phyloP scores from a whole-genome alignment of 2,797 vertebrate species.

The Echeneis naucrates region DNA sequence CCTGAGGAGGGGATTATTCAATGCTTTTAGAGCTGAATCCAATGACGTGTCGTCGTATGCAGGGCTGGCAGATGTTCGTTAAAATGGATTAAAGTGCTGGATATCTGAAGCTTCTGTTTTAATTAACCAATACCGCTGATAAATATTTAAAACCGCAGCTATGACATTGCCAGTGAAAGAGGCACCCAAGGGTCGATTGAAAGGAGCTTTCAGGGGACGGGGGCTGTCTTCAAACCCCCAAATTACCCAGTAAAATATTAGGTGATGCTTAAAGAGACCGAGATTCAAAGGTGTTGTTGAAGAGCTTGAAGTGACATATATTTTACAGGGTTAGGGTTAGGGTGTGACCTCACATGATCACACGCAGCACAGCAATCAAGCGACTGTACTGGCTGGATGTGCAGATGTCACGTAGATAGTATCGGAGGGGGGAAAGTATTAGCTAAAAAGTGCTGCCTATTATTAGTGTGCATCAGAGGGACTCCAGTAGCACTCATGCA shows the following conservation, averaged over 20 bases:
- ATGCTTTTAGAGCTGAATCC: slow-evolving; percentile 66
- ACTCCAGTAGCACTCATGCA: slow-evolving; percentile 21
- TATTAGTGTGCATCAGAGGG: slow-evolving; percentile 38
- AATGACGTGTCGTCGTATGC: slow-evolving; percentile 74
- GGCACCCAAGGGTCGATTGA: slow-evolving; percentile 69
- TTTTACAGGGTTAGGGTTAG: too few species aligned
- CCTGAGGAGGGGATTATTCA: slow-evolving; percentile 57
- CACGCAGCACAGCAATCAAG: background rate
- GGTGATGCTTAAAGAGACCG: slow-evolving; percentile 16
- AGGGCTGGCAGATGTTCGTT: slow-evolving; percentile 81
- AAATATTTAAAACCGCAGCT: slow-evolving; percentile 85
- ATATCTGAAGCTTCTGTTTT: slow-evolving; percentile 84
- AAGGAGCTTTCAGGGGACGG: slow-evolving; percentile 27
- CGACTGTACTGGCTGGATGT: background rate
- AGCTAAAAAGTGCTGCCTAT: slow-evolving; percentile 22
- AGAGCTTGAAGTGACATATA: slow-evolving; percentile 9
- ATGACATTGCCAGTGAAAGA: slow-evolving; percentile 80
- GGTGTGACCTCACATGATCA: background rate
- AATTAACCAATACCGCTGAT: slow-evolving; percentile 88
- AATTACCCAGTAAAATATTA: slow-evolving; percentile 35
- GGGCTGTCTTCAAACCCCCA: slow-evolving; percentile 53
- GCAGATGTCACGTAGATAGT: background rate
- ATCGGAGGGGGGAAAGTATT: slow-evolving; percentile 7
- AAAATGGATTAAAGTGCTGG: slow-evolving; percentile 82
- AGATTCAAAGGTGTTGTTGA: slow-evolving; percentile 17